Evolutionary conservation across 1,140 invertebrate species (phyloP), one percentile per base, ranked within the genome.

Genomic region (Hylyphantes graminicola): DNA sequence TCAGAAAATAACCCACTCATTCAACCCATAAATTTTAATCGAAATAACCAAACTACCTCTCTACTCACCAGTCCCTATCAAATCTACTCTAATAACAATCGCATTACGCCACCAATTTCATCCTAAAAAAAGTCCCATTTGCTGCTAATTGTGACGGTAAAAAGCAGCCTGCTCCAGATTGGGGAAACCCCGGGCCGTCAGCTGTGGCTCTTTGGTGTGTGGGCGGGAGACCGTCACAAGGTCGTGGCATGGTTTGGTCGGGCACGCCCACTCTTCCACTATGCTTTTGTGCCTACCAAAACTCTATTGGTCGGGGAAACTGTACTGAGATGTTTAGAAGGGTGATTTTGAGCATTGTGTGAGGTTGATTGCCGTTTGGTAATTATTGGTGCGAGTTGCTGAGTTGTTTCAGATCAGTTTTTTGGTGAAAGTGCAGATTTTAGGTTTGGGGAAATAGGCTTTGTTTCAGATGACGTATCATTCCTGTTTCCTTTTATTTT

Each of bases 271-370:
- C 50, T 21, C 9, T 70, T n/a, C 77, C 77, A 70, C n/a, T 70
- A 80, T 80, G 77, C 54, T 70, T 54, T 35, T 35, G 17, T 15
- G 13, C 53, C 7, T 54, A 17, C 19, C 15, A 61, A 15, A 11
- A 48, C 51, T 17, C 59, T 64, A 78, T 78, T 78, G 76, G 76
- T 54, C 61, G 48, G 8, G n/a, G 5, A 35, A 35, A 65, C 21
- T 48, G 48, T 78, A 78, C 65, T 78, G 76, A 78, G 76, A 78
- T 78, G 76, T 67, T 35, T 35, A 64, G 55, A 57, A 54, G 12
- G 21, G 35, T 13, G n/a, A 61, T 54, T 78, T 78, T 54, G 61
- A 65, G 35, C 35, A 35, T 5, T 35, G 35, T 35, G 35, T 13
- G 61, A 13, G n/a, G 54, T 53, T 64, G 15, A 59, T 59, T 64